A percentile compares a stretch with the other conserved stretches of the same genome.
Conservation (phyloP, 2,113 vertebrate species). For the Ageneiosus marmoratus region DNA sequence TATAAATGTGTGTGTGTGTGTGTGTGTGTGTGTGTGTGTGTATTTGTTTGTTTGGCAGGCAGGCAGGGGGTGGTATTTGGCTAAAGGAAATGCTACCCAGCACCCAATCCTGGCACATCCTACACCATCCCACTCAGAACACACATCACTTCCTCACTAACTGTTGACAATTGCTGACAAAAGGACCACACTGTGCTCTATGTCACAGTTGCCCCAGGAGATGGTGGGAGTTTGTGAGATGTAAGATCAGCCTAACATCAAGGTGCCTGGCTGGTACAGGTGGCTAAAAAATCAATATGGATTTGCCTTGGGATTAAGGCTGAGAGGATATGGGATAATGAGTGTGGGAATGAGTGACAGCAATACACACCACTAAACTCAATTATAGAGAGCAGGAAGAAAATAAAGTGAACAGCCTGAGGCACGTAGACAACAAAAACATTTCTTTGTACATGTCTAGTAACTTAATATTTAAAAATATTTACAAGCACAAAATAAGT, state of each 20-base stretch:
- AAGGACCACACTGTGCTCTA: constrained; percentile 81
- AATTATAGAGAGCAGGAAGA: constrained; percentile 54
- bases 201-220: constrained; percentile 80
- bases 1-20: not conserved
- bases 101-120: constrained; percentile 24
- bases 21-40: constrained; percentile 24
- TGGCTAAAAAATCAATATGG: constrained; percentile 66
- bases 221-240: constrained; percentile 66
- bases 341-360: constrained; percentile 65
- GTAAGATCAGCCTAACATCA: constrained; percentile 57
- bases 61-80: constrained; percentile 59
- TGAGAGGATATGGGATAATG: constrained; percentile 51
- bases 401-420: not conserved
- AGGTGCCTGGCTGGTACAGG: constrained; percentile 73
- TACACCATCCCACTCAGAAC: constrained; percentile 63
- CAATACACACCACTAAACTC: constrained; percentile 63
- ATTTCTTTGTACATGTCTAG: not conserved
- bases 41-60: not conserved
- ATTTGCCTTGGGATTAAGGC: constrained; percentile 60
- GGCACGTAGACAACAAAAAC: not conserved
- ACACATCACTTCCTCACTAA: constrained; percentile 83
- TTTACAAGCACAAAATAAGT: not conserved
- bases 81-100: constrained; percentile 66
- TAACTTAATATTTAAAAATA: not conserved
- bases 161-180: constrained; percentile 91